Evolutionary conservation across 2,888 invertebrate genomes (phyloP).

Genomic region (Meteorus colon): DNA sequence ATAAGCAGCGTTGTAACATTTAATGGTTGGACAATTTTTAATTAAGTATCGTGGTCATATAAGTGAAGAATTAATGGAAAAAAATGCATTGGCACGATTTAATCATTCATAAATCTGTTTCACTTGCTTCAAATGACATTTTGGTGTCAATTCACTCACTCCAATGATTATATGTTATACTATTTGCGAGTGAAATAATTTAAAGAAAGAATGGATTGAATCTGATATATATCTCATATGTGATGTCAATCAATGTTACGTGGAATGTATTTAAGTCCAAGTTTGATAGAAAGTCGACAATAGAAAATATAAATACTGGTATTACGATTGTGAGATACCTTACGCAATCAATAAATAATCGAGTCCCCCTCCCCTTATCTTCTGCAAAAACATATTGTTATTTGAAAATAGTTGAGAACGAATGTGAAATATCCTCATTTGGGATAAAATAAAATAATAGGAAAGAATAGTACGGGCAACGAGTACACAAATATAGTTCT

Average conservation of each 20-base stretch:
- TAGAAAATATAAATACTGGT: not conserved
- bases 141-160: not conserved
- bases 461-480: not conserved
- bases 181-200: not conserved
- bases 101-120: slow-evolving; percentile 16
- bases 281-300: not conserved
- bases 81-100: slow-evolving; percentile 26
- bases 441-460: not conserved
- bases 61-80: not conserved
- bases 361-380: not conserved
- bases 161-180: not conserved
- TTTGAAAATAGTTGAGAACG: not conserved
- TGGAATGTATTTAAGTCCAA: not conserved
- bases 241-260: not conserved
- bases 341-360: slow-evolving; percentile 7
- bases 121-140: not conserved
- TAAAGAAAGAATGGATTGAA: not conserved
- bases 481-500: not conserved
- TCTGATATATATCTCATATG: slow-evolving; percentile 25
- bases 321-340: not conserved
- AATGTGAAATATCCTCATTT: not conserved
- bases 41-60: slow-evolving; percentile 15
- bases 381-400: not conserved
- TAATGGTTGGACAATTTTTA: slow-evolving; percentile 12
- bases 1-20: slow-evolving; percentile 19